These are phyloP conservation scores for Charina bottae DNA, from an alignment of 2,113 vertebrate genomes.

Conservation along the genomic window DNA sequence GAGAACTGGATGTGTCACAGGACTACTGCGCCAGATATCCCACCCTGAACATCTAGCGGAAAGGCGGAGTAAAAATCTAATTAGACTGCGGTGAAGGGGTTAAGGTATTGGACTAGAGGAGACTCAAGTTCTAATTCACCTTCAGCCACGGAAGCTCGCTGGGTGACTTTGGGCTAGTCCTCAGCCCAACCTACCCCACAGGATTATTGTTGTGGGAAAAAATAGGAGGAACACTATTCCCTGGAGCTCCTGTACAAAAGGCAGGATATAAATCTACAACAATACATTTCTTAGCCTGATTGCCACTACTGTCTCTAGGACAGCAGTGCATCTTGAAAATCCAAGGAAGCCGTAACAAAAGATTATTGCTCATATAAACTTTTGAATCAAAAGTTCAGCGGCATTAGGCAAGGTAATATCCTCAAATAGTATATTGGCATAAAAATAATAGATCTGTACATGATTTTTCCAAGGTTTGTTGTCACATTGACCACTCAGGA, in stretches of 20 bases:
- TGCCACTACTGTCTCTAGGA: too few species aligned
- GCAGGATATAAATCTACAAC: not conserved
- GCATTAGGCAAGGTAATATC: not conserved
- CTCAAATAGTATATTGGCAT: not conserved
- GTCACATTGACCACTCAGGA: not conserved
- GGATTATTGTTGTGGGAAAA: not conserved
- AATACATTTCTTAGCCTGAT: too few species aligned
- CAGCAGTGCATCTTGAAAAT: not conserved
- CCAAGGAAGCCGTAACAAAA: not conserved
- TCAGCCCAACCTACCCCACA: not conserved
- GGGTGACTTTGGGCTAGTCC: not conserved
- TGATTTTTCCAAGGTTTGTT: not conserved
- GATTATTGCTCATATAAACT: not conserved
- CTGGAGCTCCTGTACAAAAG: not conserved
- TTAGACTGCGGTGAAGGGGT: not conserved
- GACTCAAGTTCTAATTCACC: not conserved
- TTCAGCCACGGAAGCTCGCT: not conserved
- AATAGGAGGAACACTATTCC: not conserved
- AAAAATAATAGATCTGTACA: not conserved
- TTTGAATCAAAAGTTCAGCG: not conserved
- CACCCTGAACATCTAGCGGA: not conserved
- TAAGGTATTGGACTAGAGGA: not conserved
- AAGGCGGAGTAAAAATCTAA: not conserved
- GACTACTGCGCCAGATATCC: not conserved
- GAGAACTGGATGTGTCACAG: not conserved